Evolutionary conservation across 2,888 invertebrate genomes (phyloP).

Genomic region (Abscondita cerata): DNA sequence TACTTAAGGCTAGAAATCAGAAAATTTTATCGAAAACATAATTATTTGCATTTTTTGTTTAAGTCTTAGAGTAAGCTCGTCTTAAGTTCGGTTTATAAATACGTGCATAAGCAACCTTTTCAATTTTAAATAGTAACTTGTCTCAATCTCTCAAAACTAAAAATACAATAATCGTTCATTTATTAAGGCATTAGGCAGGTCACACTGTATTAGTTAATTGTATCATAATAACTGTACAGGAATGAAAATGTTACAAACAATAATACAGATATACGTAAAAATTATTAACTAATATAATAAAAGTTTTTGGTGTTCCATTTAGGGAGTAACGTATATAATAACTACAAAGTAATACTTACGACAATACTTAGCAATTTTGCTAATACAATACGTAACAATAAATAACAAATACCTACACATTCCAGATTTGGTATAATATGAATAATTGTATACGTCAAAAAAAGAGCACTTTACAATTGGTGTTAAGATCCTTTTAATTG

Average conservation of each 20-base stretch:
- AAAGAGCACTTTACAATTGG: constrained; percentile 13
- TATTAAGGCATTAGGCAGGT: constrained; percentile 32
- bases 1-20: no score
- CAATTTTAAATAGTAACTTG: no score
- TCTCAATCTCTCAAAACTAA: constrained; percentile 28
- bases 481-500: constrained; percentile 18
- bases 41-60: no score
- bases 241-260: constrained; percentile 30
- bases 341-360: constrained; percentile 31
- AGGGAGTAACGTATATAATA: constrained; percentile 24
- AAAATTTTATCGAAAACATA: no score
- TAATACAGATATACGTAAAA: constrained; percentile 27
- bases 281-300: constrained; percentile 29
- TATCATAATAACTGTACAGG: constrained; percentile 24
- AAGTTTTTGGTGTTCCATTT: constrained; percentile 33
- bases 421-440: constrained; percentile 27
- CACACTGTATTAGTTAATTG: constrained; percentile 24
- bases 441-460: constrained; percentile 14
- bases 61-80: no score
- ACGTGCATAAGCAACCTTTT: not conserved
- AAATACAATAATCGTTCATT: constrained; percentile 14
- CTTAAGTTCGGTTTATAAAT: no score
- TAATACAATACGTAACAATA: constrained; percentile 34
- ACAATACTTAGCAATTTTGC: constrained; percentile 29
- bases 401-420: constrained; percentile 31